Evolutionary conservation across 2,113 vertebrate species (phyloP).

Genomic region (Bos indicus): DNA sequence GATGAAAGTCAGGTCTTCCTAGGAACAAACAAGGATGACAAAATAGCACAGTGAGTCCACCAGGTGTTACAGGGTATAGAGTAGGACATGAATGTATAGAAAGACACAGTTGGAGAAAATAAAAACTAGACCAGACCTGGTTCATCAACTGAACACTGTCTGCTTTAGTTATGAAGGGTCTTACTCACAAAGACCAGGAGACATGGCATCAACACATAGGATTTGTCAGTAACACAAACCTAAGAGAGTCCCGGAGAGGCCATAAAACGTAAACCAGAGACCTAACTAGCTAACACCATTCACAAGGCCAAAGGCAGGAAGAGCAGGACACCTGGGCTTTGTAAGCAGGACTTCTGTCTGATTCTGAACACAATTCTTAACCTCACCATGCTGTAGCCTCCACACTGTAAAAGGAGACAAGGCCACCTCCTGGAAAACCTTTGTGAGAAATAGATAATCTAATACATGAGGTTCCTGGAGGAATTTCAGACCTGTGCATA

Average conservation of each 20-base stretch:
- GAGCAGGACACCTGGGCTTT: too few relatives aligned
- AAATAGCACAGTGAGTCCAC: not conserved
- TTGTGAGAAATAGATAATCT: not conserved
- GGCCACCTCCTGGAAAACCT: not conserved
- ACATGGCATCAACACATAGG: not conserved
- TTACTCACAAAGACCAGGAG: not conserved
- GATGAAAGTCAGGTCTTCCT: not conserved
- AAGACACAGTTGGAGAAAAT: not conserved
- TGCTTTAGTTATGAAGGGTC: not conserved
- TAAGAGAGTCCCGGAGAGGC: fast-evolving
- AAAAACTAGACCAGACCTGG: not conserved
- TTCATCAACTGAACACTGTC: not conserved
- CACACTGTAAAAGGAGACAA: not conserved
- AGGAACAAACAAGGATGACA: not conserved
- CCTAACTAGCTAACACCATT: too few relatives aligned
- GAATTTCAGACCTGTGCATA: not conserved
- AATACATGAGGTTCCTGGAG: not conserved
- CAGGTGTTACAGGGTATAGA: not conserved
- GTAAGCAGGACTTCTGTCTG: not conserved
- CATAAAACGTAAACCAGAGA: too few relatives aligned
- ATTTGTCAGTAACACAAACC: not conserved
- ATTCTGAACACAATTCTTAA: not conserved
- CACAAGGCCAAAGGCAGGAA: not conserved
- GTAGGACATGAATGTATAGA: fast-evolving
- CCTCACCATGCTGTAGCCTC: not conserved